Conservation (phyloP, 1,140 invertebrate species). For the Bilobella aurantiaca region DNA sequence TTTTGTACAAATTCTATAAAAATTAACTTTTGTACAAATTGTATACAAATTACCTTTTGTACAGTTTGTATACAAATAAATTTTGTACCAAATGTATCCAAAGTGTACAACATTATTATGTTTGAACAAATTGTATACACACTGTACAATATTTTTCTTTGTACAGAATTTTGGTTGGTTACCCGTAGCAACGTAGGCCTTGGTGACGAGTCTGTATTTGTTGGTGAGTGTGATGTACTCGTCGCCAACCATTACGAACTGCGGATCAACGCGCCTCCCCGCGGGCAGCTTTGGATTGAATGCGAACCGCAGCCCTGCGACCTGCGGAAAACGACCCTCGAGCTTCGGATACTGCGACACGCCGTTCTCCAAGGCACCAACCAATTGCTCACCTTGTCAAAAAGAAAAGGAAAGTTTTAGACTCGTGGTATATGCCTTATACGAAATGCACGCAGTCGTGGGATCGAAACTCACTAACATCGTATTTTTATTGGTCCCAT, state of each 20-base stretch:
- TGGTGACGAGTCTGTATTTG: conserved; percentile 65
- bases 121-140: no score
- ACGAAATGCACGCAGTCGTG: no score
- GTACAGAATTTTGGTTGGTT: no score
- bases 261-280: conserved; percentile 52
- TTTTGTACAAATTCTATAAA: no score
- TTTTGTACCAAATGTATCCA: no score
- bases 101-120: no score
- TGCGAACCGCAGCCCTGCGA: conserved; percentile 68
- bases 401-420: conserved; percentile 3
- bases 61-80: no score
- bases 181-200: conserved; percentile 57
- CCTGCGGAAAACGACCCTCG: conserved; percentile 71
- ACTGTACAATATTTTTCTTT: no score
- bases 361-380: conserved; percentile 68
- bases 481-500: no score
- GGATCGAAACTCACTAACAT: no score
- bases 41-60: no score
- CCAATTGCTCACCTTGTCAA: conserved; percentile 52
- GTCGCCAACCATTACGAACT: conserved; percentile 68
- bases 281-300: conserved; percentile 63
- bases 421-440: not conserved
- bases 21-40: no score
- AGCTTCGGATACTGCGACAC: conserved; percentile 64
- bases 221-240: conserved; percentile 64